Conservation (phyloP, 2,888 invertebrate species). For the Drosophila multiciliata region DNA sequence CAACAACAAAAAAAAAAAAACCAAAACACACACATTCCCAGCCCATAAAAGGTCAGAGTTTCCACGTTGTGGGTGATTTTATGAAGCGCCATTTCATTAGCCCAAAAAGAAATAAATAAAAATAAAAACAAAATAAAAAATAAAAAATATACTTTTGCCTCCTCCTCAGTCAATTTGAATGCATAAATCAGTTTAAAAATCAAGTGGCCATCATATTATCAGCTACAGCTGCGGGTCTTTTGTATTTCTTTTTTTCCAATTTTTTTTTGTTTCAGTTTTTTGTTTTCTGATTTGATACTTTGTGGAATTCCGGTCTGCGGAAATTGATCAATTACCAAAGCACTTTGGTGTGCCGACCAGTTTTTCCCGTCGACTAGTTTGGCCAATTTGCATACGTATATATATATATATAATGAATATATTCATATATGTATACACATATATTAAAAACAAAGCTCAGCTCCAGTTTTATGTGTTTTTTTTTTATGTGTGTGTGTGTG, state of each 20-base stretch:
- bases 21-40: constrained; percentile 1
- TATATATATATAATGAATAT: background rate
- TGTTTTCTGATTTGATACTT: background rate
- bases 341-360: constrained; percentile 70
- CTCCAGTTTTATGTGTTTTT: constrained; percentile 38
- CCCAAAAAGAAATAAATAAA: constrained; percentile 4
- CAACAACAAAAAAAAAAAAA: background rate
- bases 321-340: constrained; percentile 77
- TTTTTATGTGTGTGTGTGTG: constrained; percentile 18
- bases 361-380: constrained; percentile 65
- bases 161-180: constrained; percentile 12
- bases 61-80: constrained; percentile 14
- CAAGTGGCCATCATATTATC: constrained; percentile 69
- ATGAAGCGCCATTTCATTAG: constrained; percentile 70
- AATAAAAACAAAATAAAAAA: background rate
- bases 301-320: constrained; percentile 62
- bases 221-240: constrained; percentile 48
- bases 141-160: constrained; percentile 7
- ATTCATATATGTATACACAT: constrained; percentile 24
- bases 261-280: constrained; percentile 13
- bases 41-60: constrained; percentile 34
- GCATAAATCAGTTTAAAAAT: constrained; percentile 70
- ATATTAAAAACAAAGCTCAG: constrained; percentile 66
- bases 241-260: constrained; percentile 1
- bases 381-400: constrained; percentile 25